Evolutionary conservation across 2,113 vertebrate genomes (phyloP), one percentile per base, ranked within the genome.

Genomic region (Notiomystis cincta): DNA sequence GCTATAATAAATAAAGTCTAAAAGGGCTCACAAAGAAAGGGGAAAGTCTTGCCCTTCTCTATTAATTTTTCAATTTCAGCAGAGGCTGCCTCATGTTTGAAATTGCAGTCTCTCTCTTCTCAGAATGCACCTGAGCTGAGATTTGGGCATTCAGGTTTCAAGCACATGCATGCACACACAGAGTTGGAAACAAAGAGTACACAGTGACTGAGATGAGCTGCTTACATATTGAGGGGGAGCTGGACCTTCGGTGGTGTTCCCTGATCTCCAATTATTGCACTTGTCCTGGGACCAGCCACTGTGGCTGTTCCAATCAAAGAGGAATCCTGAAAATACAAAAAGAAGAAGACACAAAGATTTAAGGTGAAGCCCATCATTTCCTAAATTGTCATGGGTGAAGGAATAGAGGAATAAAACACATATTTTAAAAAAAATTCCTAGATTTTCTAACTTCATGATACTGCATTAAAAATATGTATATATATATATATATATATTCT

Each of bases 151-250:
- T 91, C 50, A 73, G 57, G 65, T 58, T 87, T 42, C 27, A 92
- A 79, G 77, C 24, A 75, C 65, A 60, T 0, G 0, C 1, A 11
- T 3, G 1, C 30, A 27, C n/a, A 67, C 64, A 70, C 56, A 87
- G 0, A 2, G 24, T 0, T 56, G 54, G 56, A 86, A 72, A 62
- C 47, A 87, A 89, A 73, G 67, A 64, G 53, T 44, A 57, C 1
- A 3, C 33, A 69, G 81, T 54, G 78, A 86, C 77, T 69, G 61
- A 85, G 70, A 85, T 50, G 90, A 95, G 92, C 82, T 92, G 98
- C 99, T 99, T 98, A 99, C 99, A 99, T 99, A 97, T 99, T 99
- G 96, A 99, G 99, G 60, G 99, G 99, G 67, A 99, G 98, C 97
- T 99, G 99, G 97, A 99, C 98, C 97, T 99, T 99, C 95, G 98